Evolutionary conservation across 2,888 invertebrate genomes (phyloP), one percentile per base, ranked within the genome.

Genomic region (Agrenia bidenticulata): DNA sequence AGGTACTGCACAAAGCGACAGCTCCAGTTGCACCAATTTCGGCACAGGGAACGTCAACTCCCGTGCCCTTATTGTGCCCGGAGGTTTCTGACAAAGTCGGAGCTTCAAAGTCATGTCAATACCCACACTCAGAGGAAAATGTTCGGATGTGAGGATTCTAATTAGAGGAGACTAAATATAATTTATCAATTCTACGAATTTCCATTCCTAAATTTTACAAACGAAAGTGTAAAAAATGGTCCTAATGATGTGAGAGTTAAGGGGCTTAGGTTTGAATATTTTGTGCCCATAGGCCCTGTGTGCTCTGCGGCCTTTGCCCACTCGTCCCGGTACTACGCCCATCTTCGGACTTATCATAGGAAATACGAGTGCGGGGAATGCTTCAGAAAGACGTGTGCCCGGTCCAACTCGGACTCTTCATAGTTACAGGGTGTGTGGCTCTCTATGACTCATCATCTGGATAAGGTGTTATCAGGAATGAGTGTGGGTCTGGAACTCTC

Each of bases 301-400:
- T 68, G 68, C 42, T 19, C 26, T n/a, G 7, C 39, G 23, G 19
- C 51, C 1, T 68, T 68, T 42, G 41, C 68, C 5, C 64, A 64
- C 37, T 56, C 59, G 1, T 68, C 68, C 2, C 15, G 64, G 4
- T 68, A 68, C 21, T 68, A 68, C 26, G 1, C 56, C 7, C 68
- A 68, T 60, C 41, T 68, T 51, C 54, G 68, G 17, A 39, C 24
- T 24, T 23, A 37, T 13, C 68, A 68, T 24, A 68, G 59, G 19
- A 64, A 62, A 17, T 68, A 68, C 42, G 64, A 68, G 17, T 68
- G 68, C 32, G 23, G 58, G 1, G 45, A 32, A 5, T 68, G 68
- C 24, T 67, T 58, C 41, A 41, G 9, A 19, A 61, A 56, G 21
- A n/a, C n/a, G n/a, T n/a, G n/a, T n/a, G n/a, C n/a, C n/a, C n/a